These are phyloP conservation scores for Dolichallabes microphthalmus DNA, from an alignment of 2,113 vertebrate species.

Conservation along the genomic window DNA sequence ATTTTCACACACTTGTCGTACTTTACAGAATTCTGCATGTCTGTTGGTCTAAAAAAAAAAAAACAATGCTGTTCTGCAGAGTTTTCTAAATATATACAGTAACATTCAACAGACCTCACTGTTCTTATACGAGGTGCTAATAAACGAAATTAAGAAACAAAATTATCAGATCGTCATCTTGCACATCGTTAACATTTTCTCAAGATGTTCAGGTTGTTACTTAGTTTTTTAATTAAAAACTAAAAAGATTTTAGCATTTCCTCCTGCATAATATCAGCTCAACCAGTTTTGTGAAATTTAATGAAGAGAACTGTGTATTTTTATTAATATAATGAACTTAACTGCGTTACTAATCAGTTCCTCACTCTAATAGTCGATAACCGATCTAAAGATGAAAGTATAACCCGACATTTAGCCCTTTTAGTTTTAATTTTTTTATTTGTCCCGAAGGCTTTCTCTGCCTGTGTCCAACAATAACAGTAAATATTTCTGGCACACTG, in stretches of 20 bases:
- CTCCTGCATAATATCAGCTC: background rate
- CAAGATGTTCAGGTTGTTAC: background rate
- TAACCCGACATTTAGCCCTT: too few relatives aligned
- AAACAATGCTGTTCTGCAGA: background rate
- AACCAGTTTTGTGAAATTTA: background rate
- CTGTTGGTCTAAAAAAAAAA: background rate
- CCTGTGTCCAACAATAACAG: background rate
- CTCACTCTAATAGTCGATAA: background rate
- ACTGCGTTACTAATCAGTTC: background rate
- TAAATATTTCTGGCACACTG: background rate
- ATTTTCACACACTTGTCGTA: too few relatives aligned
- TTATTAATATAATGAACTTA: background rate
- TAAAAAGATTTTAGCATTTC: background rate
- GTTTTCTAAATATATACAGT: background rate
- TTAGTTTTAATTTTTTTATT: background rate
- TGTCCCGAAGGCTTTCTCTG: background rate
- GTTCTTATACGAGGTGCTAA: too few relatives aligned
- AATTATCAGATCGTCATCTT: too few relatives aligned
- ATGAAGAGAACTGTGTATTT: too few relatives aligned
- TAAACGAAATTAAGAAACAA: too few relatives aligned
- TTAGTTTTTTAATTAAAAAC: background rate
- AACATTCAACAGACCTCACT: background rate
- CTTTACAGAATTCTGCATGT: background rate
- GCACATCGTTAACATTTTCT: too few relatives aligned
- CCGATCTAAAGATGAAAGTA: background rate